Base-by-base conservation (phyloP, 37 sponge, comb jelly and placozoan genomes). In the Haliclona indistincta region DNA sequence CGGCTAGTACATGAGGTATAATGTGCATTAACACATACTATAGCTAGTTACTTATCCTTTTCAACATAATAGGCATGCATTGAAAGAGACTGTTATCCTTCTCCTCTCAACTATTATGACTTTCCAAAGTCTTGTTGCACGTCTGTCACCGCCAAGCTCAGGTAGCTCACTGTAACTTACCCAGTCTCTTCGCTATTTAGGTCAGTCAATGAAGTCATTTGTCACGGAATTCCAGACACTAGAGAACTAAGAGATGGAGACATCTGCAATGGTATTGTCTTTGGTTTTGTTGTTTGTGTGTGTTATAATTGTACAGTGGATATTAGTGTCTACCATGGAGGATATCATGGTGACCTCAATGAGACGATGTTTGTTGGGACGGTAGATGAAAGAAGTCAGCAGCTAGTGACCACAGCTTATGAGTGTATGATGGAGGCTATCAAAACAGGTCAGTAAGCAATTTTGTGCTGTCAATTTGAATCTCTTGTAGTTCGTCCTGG, bases 71-170 rank as follows among this genome's bases (percentile, higher is more conserved):
- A 88, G 85, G 97, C 97, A 23, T 82, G 81, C 45, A 61, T 93
- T 41, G 94, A 89, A 55, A 37, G 97, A 34, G 89, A 97, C 38
- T 97, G 97, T 67, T 97, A 97, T 52, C 97, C 97, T 38, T 90
- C 91, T 37, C 97, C 97, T 19, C 85, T 97, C 40, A 97, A 97
- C 79, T 97, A 97, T 71, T 79, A 55, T 63, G 68, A 88, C 43
- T 97, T 90, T 63, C 97, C 97, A 29, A 97, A 97, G 65, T 97
- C 97, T 17, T 93, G 94, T 67, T 97, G 97, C 80, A 93, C 89
- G 88, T 94, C 56, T 70, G 94, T 63, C 2, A 17, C 4, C 32
- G 37, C 45, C 4, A 19, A 20, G n/a, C 64, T n/a, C n/a, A n/a
- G n/a, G n/a, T n/a, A n/a, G 8, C 63, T 37, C 54, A 17, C 38